Conservation (phyloP, 2,113 vertebrate genomes). For the Etheostoma spectabile region DNA sequence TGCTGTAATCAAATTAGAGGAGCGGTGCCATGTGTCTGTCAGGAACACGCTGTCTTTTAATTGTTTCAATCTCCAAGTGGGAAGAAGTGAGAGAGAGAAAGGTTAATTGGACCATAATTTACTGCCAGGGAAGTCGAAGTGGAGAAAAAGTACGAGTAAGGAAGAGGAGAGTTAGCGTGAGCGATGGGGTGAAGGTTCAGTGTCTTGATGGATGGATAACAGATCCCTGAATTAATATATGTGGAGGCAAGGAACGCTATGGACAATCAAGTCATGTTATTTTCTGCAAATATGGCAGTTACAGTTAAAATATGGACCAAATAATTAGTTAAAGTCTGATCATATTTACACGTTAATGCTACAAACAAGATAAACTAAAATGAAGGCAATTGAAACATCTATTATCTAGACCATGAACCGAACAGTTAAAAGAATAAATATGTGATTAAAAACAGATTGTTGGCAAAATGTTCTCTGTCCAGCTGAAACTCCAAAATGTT, state of each 20-base stretch:
- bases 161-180: slow-evolving; percentile 1
- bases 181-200: not conserved
- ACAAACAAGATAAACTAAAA: not conserved
- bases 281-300: not conserved
- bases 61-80: slow-evolving; percentile 23
- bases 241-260: not conserved
- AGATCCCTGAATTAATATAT: not conserved
- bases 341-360: not conserved
- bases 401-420: not conserved
- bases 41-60: not conserved
- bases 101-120: slow-evolving; percentile 37
- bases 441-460: not conserved
- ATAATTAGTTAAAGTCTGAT: not conserved
- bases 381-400: not conserved
- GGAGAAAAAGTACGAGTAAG: not conserved
- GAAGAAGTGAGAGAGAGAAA: not conserved
- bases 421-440: not conserved
- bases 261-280: not conserved
- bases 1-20: slow-evolving; percentile 10
- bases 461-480: not conserved
- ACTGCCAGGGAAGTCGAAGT: slow-evolving; percentile 11
- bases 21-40: slow-evolving; percentile 15
- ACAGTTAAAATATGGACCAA: not conserved
- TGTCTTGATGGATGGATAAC: not conserved
- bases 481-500: not conserved